These are phyloP conservation scores for Pangasius djambal DNA, from an alignment of 2,797 vertebrate genomes.

Conservation along the genomic window DNA sequence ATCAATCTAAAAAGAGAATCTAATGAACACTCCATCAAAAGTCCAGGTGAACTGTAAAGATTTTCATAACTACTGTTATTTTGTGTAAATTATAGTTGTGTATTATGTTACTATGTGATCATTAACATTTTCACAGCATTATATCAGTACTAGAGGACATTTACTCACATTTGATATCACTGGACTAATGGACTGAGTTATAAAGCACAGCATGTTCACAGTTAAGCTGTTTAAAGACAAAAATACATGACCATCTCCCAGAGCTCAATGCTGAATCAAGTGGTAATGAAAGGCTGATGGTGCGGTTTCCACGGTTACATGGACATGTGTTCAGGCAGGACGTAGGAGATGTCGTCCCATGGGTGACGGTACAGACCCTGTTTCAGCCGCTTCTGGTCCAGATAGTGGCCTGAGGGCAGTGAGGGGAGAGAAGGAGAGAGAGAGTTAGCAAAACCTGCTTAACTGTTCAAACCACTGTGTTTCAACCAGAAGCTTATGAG, in stretches of 20 bases:
- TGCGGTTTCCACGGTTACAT: conserved; percentile 79
- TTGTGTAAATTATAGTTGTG: background rate
- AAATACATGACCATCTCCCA: background rate
- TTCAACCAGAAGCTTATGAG: background rate
- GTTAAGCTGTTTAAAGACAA: background rate
- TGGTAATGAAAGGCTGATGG: background rate
- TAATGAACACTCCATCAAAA: background rate
- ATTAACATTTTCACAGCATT: conserved; percentile 9
- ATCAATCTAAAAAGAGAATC: background rate
- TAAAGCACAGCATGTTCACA: background rate
- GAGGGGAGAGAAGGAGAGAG: background rate
- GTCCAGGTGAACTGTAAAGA: background rate
- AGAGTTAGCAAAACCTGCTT: background rate
- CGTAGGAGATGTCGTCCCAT: conserved; percentile 98
- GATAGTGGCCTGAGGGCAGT: conserved; percentile 86
- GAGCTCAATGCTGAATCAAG: background rate
- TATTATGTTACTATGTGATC: background rate
- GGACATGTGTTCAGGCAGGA: conserved; percentile 97
- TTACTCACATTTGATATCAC: background rate
- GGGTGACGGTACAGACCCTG: conserved; percentile 98
- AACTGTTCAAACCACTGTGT: background rate
- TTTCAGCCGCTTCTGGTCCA: conserved; percentile 98
- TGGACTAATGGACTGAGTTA: background rate
- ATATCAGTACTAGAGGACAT: background rate
- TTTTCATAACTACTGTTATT: background rate